Percentiles rank a stretch among this genome's conserved stretches.
phyloP scores from a whole-genome alignment of 2,888 invertebrate species.

The Odontothrips loti region DNA sequence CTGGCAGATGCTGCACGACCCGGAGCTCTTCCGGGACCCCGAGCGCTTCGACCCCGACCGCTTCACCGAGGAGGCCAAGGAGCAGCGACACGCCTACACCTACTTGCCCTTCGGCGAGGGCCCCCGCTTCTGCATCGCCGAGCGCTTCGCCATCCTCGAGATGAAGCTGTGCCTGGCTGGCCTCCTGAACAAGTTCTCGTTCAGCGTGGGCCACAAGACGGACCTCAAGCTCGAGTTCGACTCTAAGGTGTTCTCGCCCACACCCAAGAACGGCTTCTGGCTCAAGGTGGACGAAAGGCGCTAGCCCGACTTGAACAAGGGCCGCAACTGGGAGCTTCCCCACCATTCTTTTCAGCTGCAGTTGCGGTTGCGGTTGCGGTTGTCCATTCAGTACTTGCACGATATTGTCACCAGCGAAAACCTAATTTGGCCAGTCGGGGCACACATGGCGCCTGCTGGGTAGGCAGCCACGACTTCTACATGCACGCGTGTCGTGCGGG shows the following conservation, averaged over 20 bases:
- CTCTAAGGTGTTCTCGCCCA: conserved; percentile 37
- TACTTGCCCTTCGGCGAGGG: conserved; percentile 21
- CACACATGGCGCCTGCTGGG: no score
- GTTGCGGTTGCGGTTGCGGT: no score
- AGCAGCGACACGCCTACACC: background rate
- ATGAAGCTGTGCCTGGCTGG: conserved; percentile 53
- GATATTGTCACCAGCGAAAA: no score
- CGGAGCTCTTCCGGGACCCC: background rate
- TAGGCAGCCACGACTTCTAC: no score
- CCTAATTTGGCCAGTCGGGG: no score
- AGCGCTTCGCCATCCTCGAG: conserved; percentile 54
- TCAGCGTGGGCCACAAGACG: conserved; percentile 36
- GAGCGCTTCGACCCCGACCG: conserved; percentile 18
- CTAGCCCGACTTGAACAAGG: no score
- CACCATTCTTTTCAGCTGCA: no score
- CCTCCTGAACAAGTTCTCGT: conserved; percentile 45
- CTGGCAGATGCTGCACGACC: conserved; percentile 5
- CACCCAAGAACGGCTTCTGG: conserved; percentile 40
- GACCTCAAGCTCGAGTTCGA: conserved; percentile 36
- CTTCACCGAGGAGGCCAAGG: conserved; percentile 17
- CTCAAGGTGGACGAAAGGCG: conserved; percentile 34
- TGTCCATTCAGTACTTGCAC: no score
- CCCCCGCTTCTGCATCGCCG: conserved; percentile 21
- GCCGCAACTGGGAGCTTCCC: no score
- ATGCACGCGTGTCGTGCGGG: no score